Evolutionary conservation across 2,888 invertebrate species (phyloP).

Genomic region (Oscheius sp.): DNA sequence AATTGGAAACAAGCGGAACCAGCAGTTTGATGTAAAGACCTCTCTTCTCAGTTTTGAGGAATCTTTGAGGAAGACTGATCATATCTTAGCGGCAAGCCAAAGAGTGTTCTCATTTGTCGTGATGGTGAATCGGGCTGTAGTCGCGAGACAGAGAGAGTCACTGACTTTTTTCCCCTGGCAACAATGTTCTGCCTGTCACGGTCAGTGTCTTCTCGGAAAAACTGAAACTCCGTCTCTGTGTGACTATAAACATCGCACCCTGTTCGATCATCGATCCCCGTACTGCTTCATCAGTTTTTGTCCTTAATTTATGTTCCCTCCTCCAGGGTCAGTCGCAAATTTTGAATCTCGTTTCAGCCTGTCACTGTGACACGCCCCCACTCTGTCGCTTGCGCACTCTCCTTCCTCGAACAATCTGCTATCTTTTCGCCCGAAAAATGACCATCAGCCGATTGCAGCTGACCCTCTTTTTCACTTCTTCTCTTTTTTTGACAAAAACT

Average conservation of each 20-base stretch:
- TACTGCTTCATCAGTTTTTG: neutral
- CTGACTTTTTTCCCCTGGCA: too few species aligned
- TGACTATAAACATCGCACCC: neutral
- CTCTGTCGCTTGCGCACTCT: neutral
- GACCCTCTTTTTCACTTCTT: neutral
- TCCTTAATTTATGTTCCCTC: slow-evolving; percentile 13
- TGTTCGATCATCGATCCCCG: neutral
- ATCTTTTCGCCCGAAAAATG: slow-evolving; percentile 29
- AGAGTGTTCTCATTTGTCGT: too few species aligned
- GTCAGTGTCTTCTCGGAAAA: neutral
- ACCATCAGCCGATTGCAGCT: slow-evolving; percentile 9
- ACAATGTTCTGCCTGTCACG: too few species aligned
- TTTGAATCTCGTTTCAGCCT: slow-evolving; percentile 22
- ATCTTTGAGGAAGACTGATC: too few species aligned
- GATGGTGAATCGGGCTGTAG: too few species aligned
- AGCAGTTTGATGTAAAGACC: too few species aligned
- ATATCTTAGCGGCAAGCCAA: too few species aligned
- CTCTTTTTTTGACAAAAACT: neutral
- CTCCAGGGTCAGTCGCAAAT: slow-evolving; percentile 4
- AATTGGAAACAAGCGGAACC: too few species aligned
- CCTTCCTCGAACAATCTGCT: too few species aligned
- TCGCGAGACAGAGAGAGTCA: too few species aligned
- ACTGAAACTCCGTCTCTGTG: slow-evolving; percentile 1
- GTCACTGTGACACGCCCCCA: slow-evolving; percentile 1
- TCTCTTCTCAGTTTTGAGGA: too few species aligned